Evolutionary conservation across 1,140 invertebrate species (phyloP).

Genomic region (Drosophila sproati): DNA sequence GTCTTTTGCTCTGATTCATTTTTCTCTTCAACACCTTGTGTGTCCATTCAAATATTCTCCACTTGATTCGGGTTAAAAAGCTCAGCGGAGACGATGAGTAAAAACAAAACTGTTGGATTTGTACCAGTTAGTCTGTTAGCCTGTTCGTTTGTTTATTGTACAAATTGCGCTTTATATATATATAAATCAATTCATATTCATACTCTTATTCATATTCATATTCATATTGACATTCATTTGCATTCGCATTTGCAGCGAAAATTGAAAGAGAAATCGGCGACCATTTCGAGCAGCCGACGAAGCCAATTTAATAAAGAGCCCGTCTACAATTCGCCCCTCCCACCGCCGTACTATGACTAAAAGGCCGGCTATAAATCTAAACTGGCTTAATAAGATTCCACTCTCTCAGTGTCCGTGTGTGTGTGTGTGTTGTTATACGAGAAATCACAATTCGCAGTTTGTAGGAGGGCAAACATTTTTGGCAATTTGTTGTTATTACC

Average conservation of each 20-base stretch:
- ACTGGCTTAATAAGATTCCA: slow-evolving; percentile 66
- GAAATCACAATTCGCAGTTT: slow-evolving; percentile 49
- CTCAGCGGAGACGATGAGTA: no score
- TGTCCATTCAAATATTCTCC: slow-evolving; percentile 18
- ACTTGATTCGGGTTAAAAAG: slow-evolving; percentile 25
- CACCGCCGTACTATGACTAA: not conserved
- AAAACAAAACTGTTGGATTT: not conserved
- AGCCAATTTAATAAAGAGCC: slow-evolving; percentile 45
- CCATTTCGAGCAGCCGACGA: slow-evolving; percentile 40
- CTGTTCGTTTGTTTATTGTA: not conserved
- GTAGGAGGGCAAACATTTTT: slow-evolving; percentile 57
- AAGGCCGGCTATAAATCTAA: slow-evolving; percentile 59
- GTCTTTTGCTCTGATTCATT: slow-evolving; percentile 62
- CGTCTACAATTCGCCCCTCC: not conserved
- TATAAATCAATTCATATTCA: slow-evolving; percentile 1
- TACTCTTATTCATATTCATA: not conserved
- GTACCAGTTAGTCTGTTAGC: not conserved
- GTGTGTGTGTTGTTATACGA: slow-evolving; percentile 8
- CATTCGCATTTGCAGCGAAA: slow-evolving; percentile 34
- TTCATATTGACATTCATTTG: slow-evolving; percentile 21
- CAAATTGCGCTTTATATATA: not conserved
- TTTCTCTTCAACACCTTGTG: slow-evolving; percentile 69
- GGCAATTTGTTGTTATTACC: slow-evolving; percentile 74
- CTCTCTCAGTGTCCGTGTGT: slow-evolving; percentile 13
- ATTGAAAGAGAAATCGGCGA: slow-evolving; percentile 32